Conservation (phyloP, 2,113 vertebrate species). For the Callipepla squamata region DNA sequence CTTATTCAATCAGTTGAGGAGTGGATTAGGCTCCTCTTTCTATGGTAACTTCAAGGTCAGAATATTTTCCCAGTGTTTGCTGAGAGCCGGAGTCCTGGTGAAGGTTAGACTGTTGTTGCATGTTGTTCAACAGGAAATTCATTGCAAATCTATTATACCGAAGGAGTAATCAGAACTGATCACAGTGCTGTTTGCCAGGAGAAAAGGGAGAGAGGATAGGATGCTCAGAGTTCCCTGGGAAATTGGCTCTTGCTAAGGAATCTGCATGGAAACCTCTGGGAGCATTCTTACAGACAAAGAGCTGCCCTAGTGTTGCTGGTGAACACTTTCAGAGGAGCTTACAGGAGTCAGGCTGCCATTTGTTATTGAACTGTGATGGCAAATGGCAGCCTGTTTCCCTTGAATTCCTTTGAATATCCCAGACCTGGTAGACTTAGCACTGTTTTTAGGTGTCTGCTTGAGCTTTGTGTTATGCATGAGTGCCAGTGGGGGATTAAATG, state of each 20-base stretch:
- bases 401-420: conserved; percentile 47
- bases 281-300: neutral
- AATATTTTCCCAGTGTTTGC: neutral
- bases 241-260: rapidly evolving
- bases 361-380: neutral
- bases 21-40: conserved; percentile 7
- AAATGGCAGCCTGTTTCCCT: neutral
- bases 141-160: neutral
- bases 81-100: neutral
- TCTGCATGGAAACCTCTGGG: neutral
- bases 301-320: neutral
- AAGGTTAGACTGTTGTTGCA: rapidly evolving
- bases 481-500: conserved; percentile 28
- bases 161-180: neutral
- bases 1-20: conserved; percentile 42
- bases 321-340: neutral
- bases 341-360: neutral
- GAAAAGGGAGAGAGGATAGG: neutral
- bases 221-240: neutral
- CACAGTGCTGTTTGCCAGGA: neutral
- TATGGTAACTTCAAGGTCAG: conserved; percentile 19
- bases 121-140: neutral
- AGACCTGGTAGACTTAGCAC: neutral
- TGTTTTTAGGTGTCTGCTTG: conserved; percentile 4
- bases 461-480: conserved; percentile 56